Percentiles rank a stretch among this genome's conserved stretches.
These are phyloP conservation scores for Subanguina moxae DNA, from an alignment of 1,140 invertebrate species.

Conservation along the genomic window DNA sequence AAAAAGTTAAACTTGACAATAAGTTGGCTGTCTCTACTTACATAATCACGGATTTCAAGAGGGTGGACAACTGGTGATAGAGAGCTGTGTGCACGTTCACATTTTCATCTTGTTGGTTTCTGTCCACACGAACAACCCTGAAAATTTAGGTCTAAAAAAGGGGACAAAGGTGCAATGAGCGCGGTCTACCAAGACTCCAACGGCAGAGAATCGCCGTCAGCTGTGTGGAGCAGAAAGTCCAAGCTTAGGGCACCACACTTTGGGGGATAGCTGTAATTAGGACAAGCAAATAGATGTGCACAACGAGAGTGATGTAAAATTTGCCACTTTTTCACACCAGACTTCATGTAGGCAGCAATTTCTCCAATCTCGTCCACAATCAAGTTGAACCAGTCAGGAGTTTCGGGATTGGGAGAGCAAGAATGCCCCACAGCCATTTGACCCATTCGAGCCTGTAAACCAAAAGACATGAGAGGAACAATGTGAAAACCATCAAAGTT, in stretches of 20 bases:
- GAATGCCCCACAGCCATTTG: conserved; percentile 18
- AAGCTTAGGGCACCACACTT: conserved; percentile 20
- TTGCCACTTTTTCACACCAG: conserved; percentile 31
- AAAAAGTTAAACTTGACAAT: too few relatives aligned
- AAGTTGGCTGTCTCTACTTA: too few relatives aligned
- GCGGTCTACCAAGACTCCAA: conserved; percentile 38
- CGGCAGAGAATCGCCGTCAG: conserved; percentile 40
- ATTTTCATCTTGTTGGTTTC: conserved; percentile 21
- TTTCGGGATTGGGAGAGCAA: conserved; percentile 30
- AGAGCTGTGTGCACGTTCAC: conserved; percentile 30
- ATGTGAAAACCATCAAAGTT: neutral
- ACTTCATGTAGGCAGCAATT: conserved; percentile 46
- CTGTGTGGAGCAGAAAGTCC: conserved; percentile 49
- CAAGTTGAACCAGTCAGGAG: conserved; percentile 44
- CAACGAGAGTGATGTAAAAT: neutral
- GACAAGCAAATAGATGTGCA: neutral
- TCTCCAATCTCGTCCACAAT: conserved; percentile 45
- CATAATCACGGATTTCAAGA: conserved; percentile 34
- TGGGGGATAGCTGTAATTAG: conserved; percentile 45
- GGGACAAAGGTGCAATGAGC: neutral
- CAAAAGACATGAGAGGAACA: conserved; percentile 8
- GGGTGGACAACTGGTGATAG: conserved; percentile 44
- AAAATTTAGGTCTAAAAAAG: neutral
- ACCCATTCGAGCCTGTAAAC: conserved; percentile 28
- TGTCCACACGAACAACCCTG: conserved; percentile 29